Conservation (phyloP, 2,113 vertebrate species). For the Spheniscus mendiculus region DNA sequence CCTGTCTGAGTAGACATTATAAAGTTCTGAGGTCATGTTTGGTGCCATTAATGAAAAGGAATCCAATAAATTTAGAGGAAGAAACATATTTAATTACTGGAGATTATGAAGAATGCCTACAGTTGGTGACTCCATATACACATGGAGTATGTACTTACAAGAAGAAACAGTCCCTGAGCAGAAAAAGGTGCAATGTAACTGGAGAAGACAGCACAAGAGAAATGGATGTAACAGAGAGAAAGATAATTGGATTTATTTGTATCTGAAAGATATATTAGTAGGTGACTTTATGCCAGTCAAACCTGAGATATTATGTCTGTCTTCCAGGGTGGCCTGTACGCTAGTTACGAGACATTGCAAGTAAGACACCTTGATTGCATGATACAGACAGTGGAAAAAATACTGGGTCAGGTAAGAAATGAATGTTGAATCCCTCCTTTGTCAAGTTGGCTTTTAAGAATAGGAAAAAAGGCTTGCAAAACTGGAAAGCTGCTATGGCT, state of each 20-base stretch:
- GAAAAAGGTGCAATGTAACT: background rate
- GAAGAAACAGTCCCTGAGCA: background rate
- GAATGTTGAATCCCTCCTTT: background rate
- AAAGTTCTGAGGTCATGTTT: background rate
- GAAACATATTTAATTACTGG: background rate
- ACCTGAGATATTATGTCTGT: background rate
- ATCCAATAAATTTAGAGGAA: background rate
- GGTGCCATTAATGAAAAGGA: background rate
- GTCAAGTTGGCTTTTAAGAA: background rate
- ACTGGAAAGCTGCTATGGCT: background rate
- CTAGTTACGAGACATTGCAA: background rate
- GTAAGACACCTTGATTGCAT: background rate
- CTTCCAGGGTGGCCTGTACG: background rate
- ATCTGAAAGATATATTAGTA: background rate
- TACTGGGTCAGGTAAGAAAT: constrained; percentile 34
- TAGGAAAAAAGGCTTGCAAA: background rate
- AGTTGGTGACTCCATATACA: background rate
- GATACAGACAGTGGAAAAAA: background rate
- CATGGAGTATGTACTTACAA: background rate
- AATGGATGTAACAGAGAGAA: background rate
- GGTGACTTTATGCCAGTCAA: background rate
- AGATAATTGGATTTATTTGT: background rate
- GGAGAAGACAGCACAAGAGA: background rate
- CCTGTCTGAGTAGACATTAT: background rate
- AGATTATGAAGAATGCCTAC: background rate